Percentiles rank a stretch among this genome's conserved stretches.
phyloP scores from a whole-genome alignment of 2,888 invertebrate genomes.

The Leucoptera coffeella region DNA sequence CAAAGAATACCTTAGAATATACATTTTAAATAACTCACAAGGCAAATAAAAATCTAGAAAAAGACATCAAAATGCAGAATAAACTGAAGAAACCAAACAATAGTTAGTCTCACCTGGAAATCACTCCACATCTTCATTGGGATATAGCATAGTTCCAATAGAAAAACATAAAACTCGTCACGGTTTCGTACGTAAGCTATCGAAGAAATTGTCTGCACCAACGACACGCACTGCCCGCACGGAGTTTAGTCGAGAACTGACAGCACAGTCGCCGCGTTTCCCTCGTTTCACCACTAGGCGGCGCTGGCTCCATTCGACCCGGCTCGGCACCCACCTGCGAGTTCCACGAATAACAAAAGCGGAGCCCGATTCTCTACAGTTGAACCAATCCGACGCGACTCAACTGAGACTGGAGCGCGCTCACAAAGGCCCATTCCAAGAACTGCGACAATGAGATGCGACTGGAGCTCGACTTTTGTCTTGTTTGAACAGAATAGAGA shows the following conservation, averaged over 20 bases:
- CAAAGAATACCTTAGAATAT: too few relatives aligned
- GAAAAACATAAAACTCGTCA: slow-evolving; percentile 49
- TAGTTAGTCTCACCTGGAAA: slow-evolving; percentile 47
- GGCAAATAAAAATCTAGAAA: too few relatives aligned
- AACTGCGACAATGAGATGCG: too few relatives aligned
- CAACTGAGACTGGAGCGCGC: too few relatives aligned
- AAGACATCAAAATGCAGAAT: too few relatives aligned
- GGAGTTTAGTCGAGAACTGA: slow-evolving; percentile 45
- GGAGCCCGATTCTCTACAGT: slow-evolving; percentile 14
- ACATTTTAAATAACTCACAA: too few relatives aligned
- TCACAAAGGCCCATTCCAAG: too few relatives aligned
- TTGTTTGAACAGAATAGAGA: too few relatives aligned
- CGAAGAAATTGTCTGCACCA: slow-evolving; percentile 41
- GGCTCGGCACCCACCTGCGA: slow-evolving; percentile 38
- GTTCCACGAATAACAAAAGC: slow-evolving; percentile 43
- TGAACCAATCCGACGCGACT: too few relatives aligned
- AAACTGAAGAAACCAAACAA: too few relatives aligned
- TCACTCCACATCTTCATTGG: slow-evolving; percentile 54
- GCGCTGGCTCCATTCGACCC: slow-evolving; percentile 8
- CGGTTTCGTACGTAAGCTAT: slow-evolving; percentile 51
- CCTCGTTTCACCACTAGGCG: slow-evolving; percentile 13
- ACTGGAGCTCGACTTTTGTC: too few relatives aligned
- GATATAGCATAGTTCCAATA: slow-evolving; percentile 52
- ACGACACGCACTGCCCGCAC: slow-evolving; percentile 25
- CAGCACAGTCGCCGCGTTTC: slow-evolving; percentile 5